Evolutionary conservation across 2,888 invertebrate species (phyloP).

Genomic region (Cistogaster globosa): DNA sequence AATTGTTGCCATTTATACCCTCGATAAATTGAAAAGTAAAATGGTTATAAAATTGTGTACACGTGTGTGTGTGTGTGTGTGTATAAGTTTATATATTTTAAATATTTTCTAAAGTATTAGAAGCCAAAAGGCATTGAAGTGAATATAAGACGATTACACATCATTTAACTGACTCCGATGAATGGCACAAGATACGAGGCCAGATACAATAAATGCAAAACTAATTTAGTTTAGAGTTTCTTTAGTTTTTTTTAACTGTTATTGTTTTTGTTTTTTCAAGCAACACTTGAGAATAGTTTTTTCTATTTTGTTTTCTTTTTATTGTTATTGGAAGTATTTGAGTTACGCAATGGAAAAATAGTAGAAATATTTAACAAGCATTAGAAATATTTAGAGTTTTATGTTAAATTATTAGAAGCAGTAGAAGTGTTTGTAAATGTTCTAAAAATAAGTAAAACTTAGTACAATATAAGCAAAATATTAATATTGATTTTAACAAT

Average conservation of each 20-base stretch:
- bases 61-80: neutral
- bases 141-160: conserved; percentile 82
- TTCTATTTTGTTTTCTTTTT: conserved; percentile 1
- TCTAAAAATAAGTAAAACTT: too few relatives aligned
- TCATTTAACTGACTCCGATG: conserved; percentile 80
- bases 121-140: conserved; percentile 81
- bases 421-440: too few relatives aligned
- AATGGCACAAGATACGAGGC: conserved; percentile 51
- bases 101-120: conserved; percentile 74
- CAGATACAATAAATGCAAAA: conserved; percentile 14
- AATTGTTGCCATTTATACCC: conserved; percentile 64
- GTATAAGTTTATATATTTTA: conserved; percentile 9
- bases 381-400: too few relatives aligned
- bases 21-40: too few relatives aligned
- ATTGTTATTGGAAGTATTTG: too few relatives aligned
- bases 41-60: too few relatives aligned
- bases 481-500: too few relatives aligned
- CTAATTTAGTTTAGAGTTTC: conserved; percentile 45
- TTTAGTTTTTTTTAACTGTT: conserved; percentile 52
- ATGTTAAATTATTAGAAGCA: too few relatives aligned
- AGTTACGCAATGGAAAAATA: too few relatives aligned
- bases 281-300: conserved; percentile 50
- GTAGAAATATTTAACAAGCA: too few relatives aligned
- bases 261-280: conserved; percentile 38
- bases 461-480: too few relatives aligned